Evolutionary conservation across 2,797 vertebrate species (phyloP).

Genomic region (Myioborus miniatus): DNA sequence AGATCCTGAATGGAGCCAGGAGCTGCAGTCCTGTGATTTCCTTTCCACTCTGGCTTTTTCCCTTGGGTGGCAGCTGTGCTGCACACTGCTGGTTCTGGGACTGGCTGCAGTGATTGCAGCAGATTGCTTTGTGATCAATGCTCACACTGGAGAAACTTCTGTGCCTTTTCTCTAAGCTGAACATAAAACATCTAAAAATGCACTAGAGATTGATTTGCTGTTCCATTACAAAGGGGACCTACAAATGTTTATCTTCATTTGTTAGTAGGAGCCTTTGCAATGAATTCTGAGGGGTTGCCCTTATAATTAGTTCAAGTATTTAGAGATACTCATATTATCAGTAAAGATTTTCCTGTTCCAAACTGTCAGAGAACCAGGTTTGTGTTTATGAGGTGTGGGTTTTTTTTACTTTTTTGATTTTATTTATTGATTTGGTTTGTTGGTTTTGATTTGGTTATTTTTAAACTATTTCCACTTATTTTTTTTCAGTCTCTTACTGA

Average conservation of each 20-base stretch:
- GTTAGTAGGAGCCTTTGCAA: not conserved
- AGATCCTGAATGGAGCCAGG: not conserved
- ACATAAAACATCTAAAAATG: not conserved
- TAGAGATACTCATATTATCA: conserved; percentile 21
- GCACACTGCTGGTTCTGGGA: not conserved
- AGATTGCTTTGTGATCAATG: not conserved
- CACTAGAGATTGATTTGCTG: not conserved
- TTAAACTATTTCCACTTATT: not conserved
- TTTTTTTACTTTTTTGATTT: not conserved
- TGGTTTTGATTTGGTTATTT: not conserved
- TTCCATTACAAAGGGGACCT: not conserved
- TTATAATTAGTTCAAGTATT: not conserved
- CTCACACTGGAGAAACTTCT: not conserved
- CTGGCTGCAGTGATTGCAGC: not conserved
- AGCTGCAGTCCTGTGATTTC: not conserved
- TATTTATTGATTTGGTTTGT: not conserved
- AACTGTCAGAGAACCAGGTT: conserved; percentile 24
- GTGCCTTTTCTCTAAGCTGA: not conserved
- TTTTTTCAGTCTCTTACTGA: conserved; percentile 16
- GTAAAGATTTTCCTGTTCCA: conserved; percentile 54
- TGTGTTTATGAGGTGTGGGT: not conserved
- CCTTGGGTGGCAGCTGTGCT: not conserved
- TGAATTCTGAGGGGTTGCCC: not conserved
- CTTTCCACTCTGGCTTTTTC: not conserved
- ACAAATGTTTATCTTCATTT: not conserved